Evolutionary conservation across 2,113 vertebrate genomes (phyloP), one percentile per base, ranked within the genome.

Genomic region (Nerophis lumbriciformis): DNA sequence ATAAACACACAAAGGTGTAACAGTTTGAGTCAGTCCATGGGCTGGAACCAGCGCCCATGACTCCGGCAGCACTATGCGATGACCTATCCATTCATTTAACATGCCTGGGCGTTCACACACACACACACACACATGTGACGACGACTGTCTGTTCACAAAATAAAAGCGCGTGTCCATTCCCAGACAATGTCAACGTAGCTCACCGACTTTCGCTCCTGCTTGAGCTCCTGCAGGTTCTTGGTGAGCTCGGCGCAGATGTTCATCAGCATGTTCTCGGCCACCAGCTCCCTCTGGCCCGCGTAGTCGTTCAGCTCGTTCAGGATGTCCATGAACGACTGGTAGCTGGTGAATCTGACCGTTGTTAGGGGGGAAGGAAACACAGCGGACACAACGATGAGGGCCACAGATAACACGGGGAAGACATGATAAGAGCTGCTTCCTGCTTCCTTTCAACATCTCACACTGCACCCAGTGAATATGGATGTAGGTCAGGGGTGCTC

Each of bases 231-330:
- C 0, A 93, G 89, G 72, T 93, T 93, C 75, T 93, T 94, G 58
- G 90, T 88, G 82, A 95, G 86, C 69, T 95, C 93, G 1, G 93
- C 88, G 75, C 93, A 94, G 68, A 95, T 94, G 6, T 81, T 90
- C 72, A 92, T 82, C 53, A 92, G 88, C 80, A 95, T 89, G 82
- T 93, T 93, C 83, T 95, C 94, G 0, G 94, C 93, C 16, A 95
- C 91, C 6, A 95, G 89, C 83, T 95, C 94, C 35, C 94, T 83
- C 88, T 95, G 94, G 38, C 94, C 94, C 0, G 94, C 93, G 3
- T 94, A 95, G 80, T 95, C 94, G 1, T 94, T 95, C 77, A 91
- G 89, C 83, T 95, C 94, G 35, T 92, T 94, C 54, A 95, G 88
- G 68, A 94, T 87, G 57, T 94, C 92, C 69, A 93, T 49, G 44